Percentiles rank a stretch among this genome's conserved stretches.
Evolutionary conservation across 2,888 invertebrate genomes (phyloP).

Genomic region (Coenonympha arcania): DNA sequence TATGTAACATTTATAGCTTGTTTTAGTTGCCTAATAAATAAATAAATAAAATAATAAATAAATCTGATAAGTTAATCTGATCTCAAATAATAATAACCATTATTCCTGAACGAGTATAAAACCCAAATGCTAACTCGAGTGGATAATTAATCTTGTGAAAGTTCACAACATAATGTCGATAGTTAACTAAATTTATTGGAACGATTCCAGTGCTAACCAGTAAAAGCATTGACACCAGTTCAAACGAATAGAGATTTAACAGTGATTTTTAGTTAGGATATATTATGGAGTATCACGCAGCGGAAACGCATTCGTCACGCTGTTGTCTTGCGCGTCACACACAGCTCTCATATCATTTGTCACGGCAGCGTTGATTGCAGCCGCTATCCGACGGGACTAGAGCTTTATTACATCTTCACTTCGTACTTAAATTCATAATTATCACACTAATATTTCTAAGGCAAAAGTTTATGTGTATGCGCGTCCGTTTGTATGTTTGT

Average conservation of each 20-base stretch:
- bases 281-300: slow-evolving; percentile 17
- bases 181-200: no score
- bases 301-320: slow-evolving; percentile 22
- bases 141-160: no score
- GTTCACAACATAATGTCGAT: no score
- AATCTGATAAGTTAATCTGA: no score
- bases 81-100: no score
- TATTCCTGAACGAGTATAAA: no score
- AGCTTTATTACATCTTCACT: slow-evolving; percentile 9
- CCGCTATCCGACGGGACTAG: slow-evolving; percentile 17
- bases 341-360: slow-evolving; percentile 26
- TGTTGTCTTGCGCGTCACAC: slow-evolving; percentile 20
- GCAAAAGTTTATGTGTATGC: no score
- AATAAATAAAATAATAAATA: no score
- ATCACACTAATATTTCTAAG: not conserved
- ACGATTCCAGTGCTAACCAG: not conserved
- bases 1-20: no score
- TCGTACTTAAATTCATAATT: not conserved
- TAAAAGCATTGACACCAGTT: not conserved
- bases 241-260: not conserved
- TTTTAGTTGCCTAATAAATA: no score
- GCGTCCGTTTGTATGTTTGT: no score
- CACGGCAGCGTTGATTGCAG: slow-evolving; percentile 22
- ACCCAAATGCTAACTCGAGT: no score
- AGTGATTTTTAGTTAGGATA: slow-evolving; percentile 15